Base-by-base conservation (phyloP, 2,797 vertebrate genomes). In the Girardinus metallicus region DNA sequence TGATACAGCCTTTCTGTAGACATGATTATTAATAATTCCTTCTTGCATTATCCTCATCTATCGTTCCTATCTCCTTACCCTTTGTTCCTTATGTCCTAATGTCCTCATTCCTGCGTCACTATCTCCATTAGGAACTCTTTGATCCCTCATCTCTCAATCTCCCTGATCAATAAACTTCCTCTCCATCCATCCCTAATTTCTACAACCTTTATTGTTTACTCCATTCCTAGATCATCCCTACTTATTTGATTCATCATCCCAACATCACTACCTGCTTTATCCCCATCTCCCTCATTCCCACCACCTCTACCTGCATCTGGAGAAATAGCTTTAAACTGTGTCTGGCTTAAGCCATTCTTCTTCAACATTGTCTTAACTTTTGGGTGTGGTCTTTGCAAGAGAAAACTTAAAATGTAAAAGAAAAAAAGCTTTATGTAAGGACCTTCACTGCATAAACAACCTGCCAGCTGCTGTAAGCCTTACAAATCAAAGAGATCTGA, bases 401-500 rank as follows among this genome's bases (percentile, higher is more conserved):
- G 3, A 68, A 68, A 68, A 26, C 10, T 68, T 68, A 12, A 66
- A 62, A 31, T 66, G 31, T 21, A 18, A 66, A 64, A 39, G 18
- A 13, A 31, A 34, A 66, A 39, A n/a, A n/a, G n/a, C n/a, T n/a
- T n/a, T n/a, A n/a, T n/a, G 0, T 26, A n/a, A 11, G 66, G 29
- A 23, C 9, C 31, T 39, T 47, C 13, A 60, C 16, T 16, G 21
- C 5, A 53, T 80, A 9, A 74, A 73, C 5, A 43, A 8, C 23
- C 73, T 7, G 1, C 23, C 23, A 75, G 53, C 62, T 68, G 21
- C 68, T 43, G 11, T 29, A 71, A 71, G 79, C 72, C 51, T 62
- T 46, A 36, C 68, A 49, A 21, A 15, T 39, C 47, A 29, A 83
- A 44, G 18, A 41, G 29, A 74, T 80, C 68, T 74, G 68, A 68